Evolutionary conservation across 2,797 vertebrate species (phyloP), one percentile per base, ranked within the genome.

Genomic region (Cuculus canorus): DNA sequence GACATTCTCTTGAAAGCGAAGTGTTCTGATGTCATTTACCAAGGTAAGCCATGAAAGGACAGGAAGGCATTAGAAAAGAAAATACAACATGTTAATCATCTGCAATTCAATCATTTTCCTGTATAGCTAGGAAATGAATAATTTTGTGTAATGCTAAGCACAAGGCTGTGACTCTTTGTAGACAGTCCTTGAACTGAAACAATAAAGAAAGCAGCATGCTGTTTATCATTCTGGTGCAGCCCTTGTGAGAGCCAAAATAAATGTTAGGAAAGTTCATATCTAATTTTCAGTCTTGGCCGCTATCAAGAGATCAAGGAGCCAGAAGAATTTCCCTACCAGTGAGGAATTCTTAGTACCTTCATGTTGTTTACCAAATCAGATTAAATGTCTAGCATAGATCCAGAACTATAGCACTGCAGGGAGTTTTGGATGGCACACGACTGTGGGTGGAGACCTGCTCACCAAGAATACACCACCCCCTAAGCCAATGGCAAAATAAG

Each of bases 111-210:
- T 70, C 83, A 80, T 52, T 94, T 92, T 71, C 84, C 90, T 94
- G 64, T 87, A 66, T 5, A 88, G 88, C 70, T 88, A 84, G 80
- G 60, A 95, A 93, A 96, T 94, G 32, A 93, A 92, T 92, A 88
- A 82, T 90, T 95, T 86, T 84, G 47, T 86, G 75, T 80, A 92
- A 84, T 70, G 70, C 35, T 90, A 90, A 70, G 75, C 80, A 88
- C 59, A 82, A 82, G 83, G 33, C 70, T 86, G 64, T 72, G 73
- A 73, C 73, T 95, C 81, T 92, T 82, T 89, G 78, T 85, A 90
- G 70, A 85, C 70, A 94, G 83, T 47, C 64, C 59, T 93, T 94
- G 95, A 96, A 93, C 86, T 86, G 92, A 92, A 95, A 94, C 73
- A 94, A 86, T 87, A 94, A 95, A 89, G 71, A 7, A 93, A 90